Percentiles rank a stretch among this genome's conserved stretches.
phyloP scores from a whole-genome alignment of 2,797 vertebrate species.

The Ceyx erithaca region DNA sequence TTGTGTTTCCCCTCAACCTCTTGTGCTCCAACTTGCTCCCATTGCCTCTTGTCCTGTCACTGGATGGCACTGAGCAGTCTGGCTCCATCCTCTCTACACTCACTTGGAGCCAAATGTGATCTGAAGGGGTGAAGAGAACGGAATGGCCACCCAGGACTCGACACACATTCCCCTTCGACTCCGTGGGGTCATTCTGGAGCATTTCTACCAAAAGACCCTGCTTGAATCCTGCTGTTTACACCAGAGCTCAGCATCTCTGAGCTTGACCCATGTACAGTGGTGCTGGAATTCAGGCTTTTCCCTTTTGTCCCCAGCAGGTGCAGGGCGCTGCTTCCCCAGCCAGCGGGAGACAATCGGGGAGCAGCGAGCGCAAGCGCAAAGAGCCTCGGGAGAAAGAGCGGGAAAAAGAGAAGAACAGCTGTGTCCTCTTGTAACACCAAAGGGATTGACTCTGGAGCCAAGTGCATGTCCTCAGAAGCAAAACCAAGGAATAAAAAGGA shows the following conservation, averaged over 20 bases:
- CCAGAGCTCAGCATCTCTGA: not conserved
- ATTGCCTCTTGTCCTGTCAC: too few species aligned
- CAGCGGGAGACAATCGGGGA: slow-evolving; percentile 84
- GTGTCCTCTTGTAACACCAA: slow-evolving; percentile 91
- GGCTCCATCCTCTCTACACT: too few species aligned
- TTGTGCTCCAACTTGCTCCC: too few species aligned
- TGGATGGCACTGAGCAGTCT: too few species aligned
- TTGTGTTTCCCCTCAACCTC: too few species aligned
- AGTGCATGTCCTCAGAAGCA: slow-evolving; percentile 69
- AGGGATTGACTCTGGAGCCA: slow-evolving; percentile 71
- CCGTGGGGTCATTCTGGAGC: not conserved
- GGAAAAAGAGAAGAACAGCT: slow-evolving; percentile 90
- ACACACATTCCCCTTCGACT: not conserved
- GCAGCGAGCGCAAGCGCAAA: slow-evolving; percentile 91
- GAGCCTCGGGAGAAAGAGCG: slow-evolving; percentile 84
- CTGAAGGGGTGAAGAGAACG: not conserved
- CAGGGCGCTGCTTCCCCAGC: slow-evolving; percentile 83
- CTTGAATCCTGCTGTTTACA: not conserved
- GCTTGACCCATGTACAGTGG: not conserved
- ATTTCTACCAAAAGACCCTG: not conserved
- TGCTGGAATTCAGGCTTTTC: too few species aligned
- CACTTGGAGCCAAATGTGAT: not conserved
- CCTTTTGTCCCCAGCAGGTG: slow-evolving; percentile 68
- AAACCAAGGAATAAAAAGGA: slow-evolving; percentile 71
- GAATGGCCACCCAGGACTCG: not conserved